Evolutionary conservation across 2,797 vertebrate species (phyloP), one percentile per base, ranked within the genome.

Genomic region (Tolypeutes matacus): DNA sequence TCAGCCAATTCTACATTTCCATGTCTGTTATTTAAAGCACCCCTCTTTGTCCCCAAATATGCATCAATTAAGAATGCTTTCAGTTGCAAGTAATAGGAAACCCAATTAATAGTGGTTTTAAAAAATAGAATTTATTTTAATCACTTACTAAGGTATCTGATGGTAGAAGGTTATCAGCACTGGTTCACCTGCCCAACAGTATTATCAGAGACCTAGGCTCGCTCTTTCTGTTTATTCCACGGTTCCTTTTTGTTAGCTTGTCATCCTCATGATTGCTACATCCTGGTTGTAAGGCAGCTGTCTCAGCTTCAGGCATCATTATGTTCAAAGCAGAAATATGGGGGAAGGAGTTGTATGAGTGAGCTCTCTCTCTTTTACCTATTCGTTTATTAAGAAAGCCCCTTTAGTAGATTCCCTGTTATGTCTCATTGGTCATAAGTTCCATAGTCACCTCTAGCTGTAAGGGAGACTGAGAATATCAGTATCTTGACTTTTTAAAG

Each of bases 101-200:
- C 29, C 46, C 49, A 72, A 21, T 31, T 72, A 34, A 34, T 13
- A 86, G 27, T 56, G 46, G 18, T 56, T 29, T 62, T 39, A 76
- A 76, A 76, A 82, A 58, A 39, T 67, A 46, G 29, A 20, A 36
- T 89, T 86, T 89, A 51, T 77, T 92, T 89, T 81, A 86, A 62
- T 89, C 42, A 62, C 23, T 89, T 69, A 70, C 5, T 34, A 51
- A 18, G 17, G 36, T 64, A 64, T 64, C 31, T 31, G 11, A 12
- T 76, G 31, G 23, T 46, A 77, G 31, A 56, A 65, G 73, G 14
- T 72, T 58, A 20, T 31, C 15, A 49, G 42, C 46, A 65, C 39
- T 46, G 34, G 25, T 31, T 95, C 60, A 93, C 14, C 10, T 58
- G 64, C 14, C 15, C 56, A 72, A 20, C 15, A 25, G 18, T 65